These are phyloP conservation scores for Butorides virescens DNA, from an alignment of 2,113 vertebrate species.

Conservation along the genomic window DNA sequence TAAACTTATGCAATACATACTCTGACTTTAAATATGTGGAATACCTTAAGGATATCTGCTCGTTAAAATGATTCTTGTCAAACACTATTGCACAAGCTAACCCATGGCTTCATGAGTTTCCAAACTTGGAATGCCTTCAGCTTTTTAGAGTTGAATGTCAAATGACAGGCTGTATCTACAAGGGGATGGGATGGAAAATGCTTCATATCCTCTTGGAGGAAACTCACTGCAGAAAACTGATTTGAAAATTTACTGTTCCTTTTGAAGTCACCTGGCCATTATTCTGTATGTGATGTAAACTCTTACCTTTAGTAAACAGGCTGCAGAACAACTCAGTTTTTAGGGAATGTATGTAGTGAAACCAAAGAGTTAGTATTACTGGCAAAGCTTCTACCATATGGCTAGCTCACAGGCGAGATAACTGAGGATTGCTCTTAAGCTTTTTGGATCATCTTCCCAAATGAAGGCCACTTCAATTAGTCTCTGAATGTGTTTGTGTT, in stretches of 20 bases:
- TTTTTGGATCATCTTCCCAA: background rate
- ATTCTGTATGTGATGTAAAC: background rate
- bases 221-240: background rate
- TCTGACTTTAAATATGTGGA: background rate
- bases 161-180: background rate
- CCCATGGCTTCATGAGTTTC: background rate
- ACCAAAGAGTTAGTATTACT: background rate
- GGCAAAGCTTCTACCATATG: background rate
- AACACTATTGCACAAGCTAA: background rate
- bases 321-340: background rate
- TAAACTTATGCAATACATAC: background rate
- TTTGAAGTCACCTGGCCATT: background rate
- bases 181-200: background rate
- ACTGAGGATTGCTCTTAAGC: background rate
- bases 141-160: background rate
- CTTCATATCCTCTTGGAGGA: background rate
- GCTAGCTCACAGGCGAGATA: background rate
- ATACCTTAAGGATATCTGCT: constrained; percentile 34
- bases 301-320: background rate
- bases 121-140: background rate
- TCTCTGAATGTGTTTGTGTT: background rate
- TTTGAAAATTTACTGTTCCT: background rate
- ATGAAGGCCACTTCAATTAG: background rate
- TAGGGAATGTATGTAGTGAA: background rate
- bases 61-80: constrained; percentile 56